Conservation (phyloP, 2,888 invertebrate species). For the Eustalomyia histrio region DNA sequence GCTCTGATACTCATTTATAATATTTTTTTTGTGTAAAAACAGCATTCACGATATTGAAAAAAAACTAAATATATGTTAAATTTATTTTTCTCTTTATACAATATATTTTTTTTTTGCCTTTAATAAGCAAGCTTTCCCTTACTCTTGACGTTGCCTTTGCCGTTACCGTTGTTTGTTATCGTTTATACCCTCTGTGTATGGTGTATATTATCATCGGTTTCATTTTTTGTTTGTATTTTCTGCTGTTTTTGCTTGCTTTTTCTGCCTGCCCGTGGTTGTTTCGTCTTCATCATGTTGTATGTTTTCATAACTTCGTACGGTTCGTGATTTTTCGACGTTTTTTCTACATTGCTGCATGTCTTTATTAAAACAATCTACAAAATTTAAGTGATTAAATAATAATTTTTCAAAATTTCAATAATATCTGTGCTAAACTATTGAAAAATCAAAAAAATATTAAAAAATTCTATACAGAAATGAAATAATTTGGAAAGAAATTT, state of each 20-base stretch:
- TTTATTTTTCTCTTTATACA: constrained; percentile 29
- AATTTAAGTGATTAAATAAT: constrained; percentile 64
- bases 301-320: constrained; percentile 72
- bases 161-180: constrained; percentile 22
- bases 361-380: constrained; percentile 58
- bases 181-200: neutral
- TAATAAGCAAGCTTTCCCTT: constrained; percentile 42
- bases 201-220: constrained; percentile 49
- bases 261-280: constrained; percentile 58
- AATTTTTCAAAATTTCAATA: constrained; percentile 45
- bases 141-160: constrained; percentile 22
- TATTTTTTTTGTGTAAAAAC: constrained; percentile 38
- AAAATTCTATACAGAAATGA: constrained; percentile 20
- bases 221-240: constrained; percentile 27
- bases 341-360: constrained; percentile 59
- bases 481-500: constrained; percentile 18
- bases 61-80: neutral
- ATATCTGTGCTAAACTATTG: constrained; percentile 15
- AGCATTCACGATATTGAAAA: constrained; percentile 43
- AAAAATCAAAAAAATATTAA: constrained; percentile 36
- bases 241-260: constrained; percentile 38
- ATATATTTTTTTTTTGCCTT: constrained; percentile 26
- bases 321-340: constrained; percentile 68
- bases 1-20: constrained; percentile 44
- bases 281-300: constrained; percentile 70